Conservation (phyloP, 2,888 invertebrate genomes). For the Leucophenga maculata region DNA sequence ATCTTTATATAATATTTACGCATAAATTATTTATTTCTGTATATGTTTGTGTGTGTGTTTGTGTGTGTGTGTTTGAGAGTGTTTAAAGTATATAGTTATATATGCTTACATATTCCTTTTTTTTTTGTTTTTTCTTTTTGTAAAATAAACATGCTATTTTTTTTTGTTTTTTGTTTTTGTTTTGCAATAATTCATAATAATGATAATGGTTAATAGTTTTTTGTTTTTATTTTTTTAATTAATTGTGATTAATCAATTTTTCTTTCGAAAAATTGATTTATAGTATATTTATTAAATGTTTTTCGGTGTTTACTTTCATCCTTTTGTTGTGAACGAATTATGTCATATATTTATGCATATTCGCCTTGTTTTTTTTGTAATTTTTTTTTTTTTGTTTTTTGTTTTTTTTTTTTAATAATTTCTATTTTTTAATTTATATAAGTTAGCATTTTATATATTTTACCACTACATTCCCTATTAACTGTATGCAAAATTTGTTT, state of each 20-base stretch:
- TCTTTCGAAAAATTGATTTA: conserved; percentile 52
- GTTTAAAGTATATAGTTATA: conserved; percentile 13
- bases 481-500: conserved; percentile 16
- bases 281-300: conserved; percentile 56
- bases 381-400: conserved; percentile 49
- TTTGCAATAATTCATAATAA: conserved; percentile 50
- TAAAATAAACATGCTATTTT: conserved; percentile 53
- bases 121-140: conserved; percentile 43
- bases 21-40: conserved; percentile 39
- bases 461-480: conserved; percentile 25
- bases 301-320: conserved; percentile 70
- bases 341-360: conserved; percentile 59
- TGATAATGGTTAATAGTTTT: conserved; percentile 50
- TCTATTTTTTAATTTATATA: conserved; percentile 47
- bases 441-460: conserved; percentile 29
- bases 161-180: conserved; percentile 37
- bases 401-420: conserved; percentile 54
- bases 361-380: conserved; percentile 52
- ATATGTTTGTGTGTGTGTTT: conserved; percentile 45
- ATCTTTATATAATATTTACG: background rate
- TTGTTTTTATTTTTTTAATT: conserved; percentile 37
- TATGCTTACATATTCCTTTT: conserved; percentile 37
- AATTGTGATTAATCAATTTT: conserved; percentile 56
- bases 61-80: conserved; percentile 31
- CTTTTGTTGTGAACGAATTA: conserved; percentile 67